These are phyloP conservation scores for Nothura maculosa DNA, from an alignment of 2,797 vertebrate genomes.

Conservation along the genomic window DNA sequence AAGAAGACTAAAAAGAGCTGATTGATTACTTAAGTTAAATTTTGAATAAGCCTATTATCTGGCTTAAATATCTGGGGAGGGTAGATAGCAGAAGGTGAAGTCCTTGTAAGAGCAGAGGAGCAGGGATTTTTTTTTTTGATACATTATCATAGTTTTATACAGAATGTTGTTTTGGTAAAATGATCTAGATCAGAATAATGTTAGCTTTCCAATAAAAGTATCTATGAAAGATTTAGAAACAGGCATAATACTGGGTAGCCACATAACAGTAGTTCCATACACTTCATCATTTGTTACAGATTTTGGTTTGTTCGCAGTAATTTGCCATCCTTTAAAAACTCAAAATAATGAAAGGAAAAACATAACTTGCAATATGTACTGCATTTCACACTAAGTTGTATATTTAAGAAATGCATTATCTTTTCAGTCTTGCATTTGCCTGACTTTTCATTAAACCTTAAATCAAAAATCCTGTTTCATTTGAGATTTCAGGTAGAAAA, in stretches of 20 bases:
- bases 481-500: not conserved
- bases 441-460: not conserved
- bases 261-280: not conserved
- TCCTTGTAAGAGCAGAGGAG: not conserved
- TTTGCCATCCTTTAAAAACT: not conserved
- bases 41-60: not conserved
- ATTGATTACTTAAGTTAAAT: not conserved
- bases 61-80: not conserved
- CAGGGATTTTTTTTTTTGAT: not conserved
- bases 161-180: not conserved
- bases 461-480: not conserved
- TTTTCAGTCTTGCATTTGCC: not conserved
- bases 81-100: fast-evolving
- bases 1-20: not conserved
- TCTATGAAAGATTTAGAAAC: not conserved
- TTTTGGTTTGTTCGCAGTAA: not conserved
- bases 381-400: not conserved
- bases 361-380: not conserved
- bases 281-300: not conserved
- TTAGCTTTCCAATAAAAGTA: not conserved
- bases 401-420: not conserved
- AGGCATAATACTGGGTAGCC: not conserved
- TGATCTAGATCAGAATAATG: not conserved
- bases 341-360: not conserved
- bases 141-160: not conserved